Conservation (phyloP, 2,888 invertebrate species). For the Trisateles emortualis region DNA sequence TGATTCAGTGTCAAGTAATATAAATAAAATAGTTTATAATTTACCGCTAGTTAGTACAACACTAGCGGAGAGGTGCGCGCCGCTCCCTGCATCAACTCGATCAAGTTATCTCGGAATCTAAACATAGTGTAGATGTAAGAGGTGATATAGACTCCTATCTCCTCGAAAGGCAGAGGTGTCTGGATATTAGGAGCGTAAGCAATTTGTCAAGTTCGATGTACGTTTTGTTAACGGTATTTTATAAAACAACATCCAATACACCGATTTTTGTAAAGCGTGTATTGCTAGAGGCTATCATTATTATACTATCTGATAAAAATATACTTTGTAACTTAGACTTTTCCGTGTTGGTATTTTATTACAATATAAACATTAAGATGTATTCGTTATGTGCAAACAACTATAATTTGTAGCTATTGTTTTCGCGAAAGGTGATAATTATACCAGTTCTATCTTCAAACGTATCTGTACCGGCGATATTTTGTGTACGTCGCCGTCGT, state of each 20-base stretch:
- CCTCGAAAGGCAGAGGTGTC: constrained; percentile 77
- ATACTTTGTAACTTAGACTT: constrained; percentile 22
- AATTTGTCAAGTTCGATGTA: constrained; percentile 84
- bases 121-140: constrained; percentile 75
- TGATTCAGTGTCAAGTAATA: constrained; percentile 33
- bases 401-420: constrained; percentile 10
- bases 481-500: too few relatives aligned
- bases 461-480: not conserved
- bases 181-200: constrained; percentile 83
- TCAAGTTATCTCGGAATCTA: constrained; percentile 81
- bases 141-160: constrained; percentile 73
- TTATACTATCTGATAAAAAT: constrained; percentile 49
- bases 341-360: constrained; percentile 22
- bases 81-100: constrained; percentile 68
- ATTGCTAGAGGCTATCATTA: constrained; percentile 50
- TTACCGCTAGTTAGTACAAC: constrained; percentile 57
- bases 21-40: constrained; percentile 44
- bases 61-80: constrained; percentile 53
- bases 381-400: constrained; percentile 6
- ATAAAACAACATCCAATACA: constrained; percentile 52
- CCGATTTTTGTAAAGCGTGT: constrained; percentile 53
- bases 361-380: constrained; percentile 5
- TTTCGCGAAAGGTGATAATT: constrained; percentile 12
- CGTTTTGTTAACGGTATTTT: constrained; percentile 76
- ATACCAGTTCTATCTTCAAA: not conserved